phyloP scores from a whole-genome alignment of 2,888 invertebrate species.

The Caenorhabditis sp. region DNA sequence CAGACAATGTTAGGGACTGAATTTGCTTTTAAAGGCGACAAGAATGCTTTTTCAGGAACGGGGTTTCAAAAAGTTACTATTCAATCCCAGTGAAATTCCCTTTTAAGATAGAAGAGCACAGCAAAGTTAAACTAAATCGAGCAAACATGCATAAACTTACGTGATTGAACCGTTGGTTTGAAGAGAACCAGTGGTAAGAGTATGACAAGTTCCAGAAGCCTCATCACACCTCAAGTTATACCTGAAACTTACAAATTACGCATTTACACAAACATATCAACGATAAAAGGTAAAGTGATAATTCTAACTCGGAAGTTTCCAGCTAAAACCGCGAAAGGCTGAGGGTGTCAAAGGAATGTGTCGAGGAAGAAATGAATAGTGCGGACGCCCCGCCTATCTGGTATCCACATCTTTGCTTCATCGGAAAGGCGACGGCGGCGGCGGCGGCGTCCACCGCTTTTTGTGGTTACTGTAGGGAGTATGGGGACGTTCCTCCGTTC shows the following conservation, averaged over 20 bases:
- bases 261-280: no score
- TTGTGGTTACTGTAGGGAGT: conserved; percentile 48
- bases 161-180: background rate
- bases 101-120: no score
- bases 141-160: no score
- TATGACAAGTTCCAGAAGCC: background rate
- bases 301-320: no score
- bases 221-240: background rate
- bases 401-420: conserved; percentile 13
- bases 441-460: conserved; percentile 18
- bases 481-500: conserved; percentile 8
- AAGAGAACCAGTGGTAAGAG: background rate
- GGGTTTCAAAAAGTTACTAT: no score
- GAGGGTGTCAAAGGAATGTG: conserved; percentile 39
- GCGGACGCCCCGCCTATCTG: conserved; percentile 36
- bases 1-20: no score
- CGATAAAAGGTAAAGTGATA: no score
- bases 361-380: conserved; percentile 21
- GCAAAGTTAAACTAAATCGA: no score
- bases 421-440: background rate
- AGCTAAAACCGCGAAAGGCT: no score
- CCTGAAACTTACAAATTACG: background rate
- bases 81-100: no score
- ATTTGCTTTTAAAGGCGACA: no score
- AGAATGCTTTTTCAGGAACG: no score